These are phyloP conservation scores for Drosophila santomea DNA, from an alignment of 1,140 invertebrate genomes.

Conservation along the genomic window DNA sequence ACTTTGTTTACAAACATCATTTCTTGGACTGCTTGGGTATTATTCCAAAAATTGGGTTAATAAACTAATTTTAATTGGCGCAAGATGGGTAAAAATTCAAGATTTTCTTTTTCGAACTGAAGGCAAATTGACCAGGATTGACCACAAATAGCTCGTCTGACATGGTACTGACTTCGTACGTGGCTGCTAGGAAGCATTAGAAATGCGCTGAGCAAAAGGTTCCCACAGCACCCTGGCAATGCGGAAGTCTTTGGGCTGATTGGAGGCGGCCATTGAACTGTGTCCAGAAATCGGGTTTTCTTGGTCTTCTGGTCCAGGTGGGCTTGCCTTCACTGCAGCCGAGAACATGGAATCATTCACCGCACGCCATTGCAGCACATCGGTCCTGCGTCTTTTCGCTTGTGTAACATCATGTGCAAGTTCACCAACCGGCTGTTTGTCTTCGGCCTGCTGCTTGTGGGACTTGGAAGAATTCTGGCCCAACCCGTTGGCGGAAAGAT, in stretches of 20 bases:
- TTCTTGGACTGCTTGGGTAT: no score
- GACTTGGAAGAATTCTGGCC: conserved; percentile 11
- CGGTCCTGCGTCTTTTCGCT: conserved; percentile 47
- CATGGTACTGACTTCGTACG: conserved; percentile 10
- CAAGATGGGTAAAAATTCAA: no score
- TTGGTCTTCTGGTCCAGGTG: conserved; percentile 27
- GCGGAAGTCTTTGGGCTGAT: conserved; percentile 66
- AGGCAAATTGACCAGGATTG: background rate
- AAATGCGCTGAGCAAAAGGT: conserved; percentile 48
- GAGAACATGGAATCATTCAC: conserved; percentile 61
- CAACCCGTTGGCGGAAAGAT: conserved; percentile 25
- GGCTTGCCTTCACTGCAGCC: conserved; percentile 41
- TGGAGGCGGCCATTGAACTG: conserved; percentile 67
- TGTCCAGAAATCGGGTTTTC: conserved; percentile 66
- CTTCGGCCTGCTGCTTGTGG: conserved; percentile 54
- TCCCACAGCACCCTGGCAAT: conserved; percentile 66
- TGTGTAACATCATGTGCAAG: conserved; percentile 77
- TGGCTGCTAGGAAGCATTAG: conserved; percentile 52
- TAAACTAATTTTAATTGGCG: no score
- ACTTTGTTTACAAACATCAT: background rate
- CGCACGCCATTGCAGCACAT: conserved; percentile 43
- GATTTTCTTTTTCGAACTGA: background rate
- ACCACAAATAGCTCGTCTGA: background rate
- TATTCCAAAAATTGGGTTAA: no score
- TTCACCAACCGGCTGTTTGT: conserved; percentile 80